Conservation (phyloP, 2,797 vertebrate genomes). For the Cynopterus sphinx region DNA sequence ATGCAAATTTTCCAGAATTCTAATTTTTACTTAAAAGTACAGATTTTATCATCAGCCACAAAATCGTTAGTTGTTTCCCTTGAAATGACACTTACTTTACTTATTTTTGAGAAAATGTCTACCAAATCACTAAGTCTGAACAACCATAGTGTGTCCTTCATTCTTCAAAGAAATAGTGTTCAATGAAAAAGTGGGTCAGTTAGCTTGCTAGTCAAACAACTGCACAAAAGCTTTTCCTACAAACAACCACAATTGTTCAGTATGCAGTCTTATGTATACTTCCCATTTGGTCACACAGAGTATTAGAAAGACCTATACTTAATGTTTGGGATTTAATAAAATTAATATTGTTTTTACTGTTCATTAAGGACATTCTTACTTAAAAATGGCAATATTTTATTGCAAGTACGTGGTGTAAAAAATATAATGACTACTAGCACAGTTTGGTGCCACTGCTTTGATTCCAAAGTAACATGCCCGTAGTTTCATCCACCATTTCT, state of each 20-base stretch:
- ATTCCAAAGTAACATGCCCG: not conserved
- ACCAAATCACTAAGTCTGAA: not conserved
- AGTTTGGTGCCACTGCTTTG: no score
- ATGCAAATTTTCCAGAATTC: conserved; percentile 32
- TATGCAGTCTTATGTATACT: not conserved
- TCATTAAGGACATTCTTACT: not conserved
- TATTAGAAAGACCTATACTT: not conserved
- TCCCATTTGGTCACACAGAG: not conserved
- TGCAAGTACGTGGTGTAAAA: not conserved
- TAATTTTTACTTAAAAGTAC: not conserved
- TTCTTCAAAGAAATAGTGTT: not conserved
- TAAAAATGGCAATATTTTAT: not conserved
- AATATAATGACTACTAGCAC: not conserved
- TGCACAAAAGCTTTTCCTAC: not conserved
- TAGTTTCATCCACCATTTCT: not conserved
- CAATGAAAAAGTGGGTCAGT: not conserved
- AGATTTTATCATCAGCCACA: conserved; percentile 1
- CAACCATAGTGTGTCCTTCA: not conserved
- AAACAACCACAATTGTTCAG: fast-evolving
- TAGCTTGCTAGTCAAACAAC: not conserved
- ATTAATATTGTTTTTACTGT: not conserved
- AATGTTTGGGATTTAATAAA: conserved; percentile 6
- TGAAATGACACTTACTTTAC: not conserved
- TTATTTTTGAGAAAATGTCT: not conserved
- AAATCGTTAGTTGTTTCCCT: not conserved